Conservation (phyloP, 2,113 vertebrate species). For the Columba livia region DNA sequence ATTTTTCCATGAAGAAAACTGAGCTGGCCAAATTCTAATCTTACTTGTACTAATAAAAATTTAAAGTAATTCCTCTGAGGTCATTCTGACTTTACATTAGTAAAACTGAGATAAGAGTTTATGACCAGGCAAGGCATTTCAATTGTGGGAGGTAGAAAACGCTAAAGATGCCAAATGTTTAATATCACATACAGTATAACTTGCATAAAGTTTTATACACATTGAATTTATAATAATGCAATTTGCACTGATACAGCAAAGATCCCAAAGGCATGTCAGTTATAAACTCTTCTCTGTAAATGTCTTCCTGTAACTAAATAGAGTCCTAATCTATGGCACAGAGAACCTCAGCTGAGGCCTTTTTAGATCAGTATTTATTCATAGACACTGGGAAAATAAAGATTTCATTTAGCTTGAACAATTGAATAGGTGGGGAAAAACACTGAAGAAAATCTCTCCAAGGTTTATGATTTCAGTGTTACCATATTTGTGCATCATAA, state of each 20-base stretch:
- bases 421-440: not conserved
- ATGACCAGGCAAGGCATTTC: not conserved
- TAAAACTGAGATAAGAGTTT: conserved; percentile 36
- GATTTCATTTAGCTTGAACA: not conserved
- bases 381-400: not conserved
- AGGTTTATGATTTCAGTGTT: not conserved
- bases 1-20: not conserved
- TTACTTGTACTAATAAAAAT: not conserved
- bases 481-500: not conserved
- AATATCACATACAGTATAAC: not conserved
- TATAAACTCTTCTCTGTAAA: conserved; percentile 37
- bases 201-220: conserved; percentile 10
- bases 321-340: not conserved
- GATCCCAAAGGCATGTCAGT: not conserved
- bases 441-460: not conserved
- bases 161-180: conserved; percentile 49
- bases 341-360: not conserved
- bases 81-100: not conserved
- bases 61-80: conserved; percentile 36
- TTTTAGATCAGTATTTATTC: not conserved
- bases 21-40: not conserved
- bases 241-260: not conserved
- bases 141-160: not conserved
- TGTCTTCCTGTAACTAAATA: conserved; percentile 1
- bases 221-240: not conserved